Percentiles rank a stretch among this genome's conserved stretches.
phyloP scores from a whole-genome alignment of 2,888 invertebrate genomes.

The Eulithis prunata region DNA sequence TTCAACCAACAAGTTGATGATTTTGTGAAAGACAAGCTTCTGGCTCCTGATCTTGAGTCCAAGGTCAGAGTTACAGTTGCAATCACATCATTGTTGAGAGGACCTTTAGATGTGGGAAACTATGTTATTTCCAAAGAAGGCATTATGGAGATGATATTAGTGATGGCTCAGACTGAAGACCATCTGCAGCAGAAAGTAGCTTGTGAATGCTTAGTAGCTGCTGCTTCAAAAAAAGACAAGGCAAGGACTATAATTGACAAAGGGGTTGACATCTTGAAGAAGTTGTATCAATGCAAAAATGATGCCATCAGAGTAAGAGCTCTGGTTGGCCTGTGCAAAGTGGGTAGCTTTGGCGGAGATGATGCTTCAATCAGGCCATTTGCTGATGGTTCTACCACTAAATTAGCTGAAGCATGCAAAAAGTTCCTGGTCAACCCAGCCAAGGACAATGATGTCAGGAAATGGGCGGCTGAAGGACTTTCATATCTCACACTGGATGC shows the following conservation, averaged over 20 bases:
- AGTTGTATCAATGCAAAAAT: constrained; percentile 94
- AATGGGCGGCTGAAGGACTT: constrained; percentile 98
- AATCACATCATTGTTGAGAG: constrained; percentile 94
- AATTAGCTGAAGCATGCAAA: constrained; percentile 96
- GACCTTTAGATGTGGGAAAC: constrained; percentile 97
- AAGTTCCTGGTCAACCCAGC: constrained; percentile 94
- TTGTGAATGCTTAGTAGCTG: constrained; percentile 98
- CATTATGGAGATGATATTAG: constrained; percentile 97
- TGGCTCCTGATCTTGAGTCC: constrained; percentile 94
- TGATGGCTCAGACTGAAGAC: constrained; percentile 98
- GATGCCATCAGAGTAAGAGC: constrained; percentile 96
- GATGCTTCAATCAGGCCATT: constrained; percentile 98
- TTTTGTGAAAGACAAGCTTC: constrained; percentile 92
- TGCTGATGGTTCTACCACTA: constrained; percentile 96
- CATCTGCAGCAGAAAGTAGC: constrained; percentile 95
- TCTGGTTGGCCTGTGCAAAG: constrained; percentile 96
- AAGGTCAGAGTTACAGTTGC: constrained; percentile 94
- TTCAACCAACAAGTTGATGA: constrained; percentile 92
- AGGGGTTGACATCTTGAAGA: constrained; percentile 97
- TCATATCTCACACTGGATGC: constrained; percentile 98
- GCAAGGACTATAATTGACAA: constrained; percentile 94
- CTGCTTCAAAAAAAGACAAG: constrained; percentile 98
- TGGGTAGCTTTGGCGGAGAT: constrained; percentile 97
- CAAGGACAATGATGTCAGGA: constrained; percentile 94
- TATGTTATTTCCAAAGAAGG: constrained; percentile 92